These are phyloP conservation scores for Podarcis muralis DNA, from an alignment of 2,113 vertebrate species.

Conservation along the genomic window DNA sequence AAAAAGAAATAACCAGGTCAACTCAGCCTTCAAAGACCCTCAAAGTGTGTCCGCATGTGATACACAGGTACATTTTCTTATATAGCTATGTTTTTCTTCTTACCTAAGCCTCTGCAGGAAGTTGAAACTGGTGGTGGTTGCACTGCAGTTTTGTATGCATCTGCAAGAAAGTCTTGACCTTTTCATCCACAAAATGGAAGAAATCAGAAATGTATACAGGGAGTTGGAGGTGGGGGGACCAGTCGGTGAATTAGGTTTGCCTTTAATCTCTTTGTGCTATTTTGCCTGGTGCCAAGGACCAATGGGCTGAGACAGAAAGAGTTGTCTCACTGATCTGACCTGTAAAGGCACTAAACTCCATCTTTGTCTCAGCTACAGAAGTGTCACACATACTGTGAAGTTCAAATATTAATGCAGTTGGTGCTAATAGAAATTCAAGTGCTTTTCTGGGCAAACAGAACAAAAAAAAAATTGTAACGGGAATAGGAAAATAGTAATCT, in stretches of 20 bases:
- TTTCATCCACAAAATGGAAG: background rate
- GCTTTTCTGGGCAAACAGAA: background rate
- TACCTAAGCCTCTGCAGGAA: background rate
- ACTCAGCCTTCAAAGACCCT: background rate
- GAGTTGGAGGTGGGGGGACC: background rate
- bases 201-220: background rate
- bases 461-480: background rate
- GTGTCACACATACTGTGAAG: background rate
- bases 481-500: background rate
- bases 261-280: background rate
- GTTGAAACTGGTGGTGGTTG: background rate
- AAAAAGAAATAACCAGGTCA: constrained; percentile 39
- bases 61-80: background rate
- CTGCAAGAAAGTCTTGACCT: background rate
- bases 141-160: background rate
- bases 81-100: background rate
- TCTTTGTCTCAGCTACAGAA: background rate
- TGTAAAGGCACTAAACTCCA: background rate
- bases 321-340: background rate
- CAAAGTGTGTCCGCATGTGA: background rate
- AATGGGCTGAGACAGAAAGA: background rate
- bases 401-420: background rate
- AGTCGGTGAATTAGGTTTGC: background rate
- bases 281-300: background rate
- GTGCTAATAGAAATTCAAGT: constrained; percentile 12